Evolutionary conservation across 2,797 vertebrate genomes (phyloP), one percentile per base, ranked within the genome.

Genomic region (Parambassis ranga): DNA sequence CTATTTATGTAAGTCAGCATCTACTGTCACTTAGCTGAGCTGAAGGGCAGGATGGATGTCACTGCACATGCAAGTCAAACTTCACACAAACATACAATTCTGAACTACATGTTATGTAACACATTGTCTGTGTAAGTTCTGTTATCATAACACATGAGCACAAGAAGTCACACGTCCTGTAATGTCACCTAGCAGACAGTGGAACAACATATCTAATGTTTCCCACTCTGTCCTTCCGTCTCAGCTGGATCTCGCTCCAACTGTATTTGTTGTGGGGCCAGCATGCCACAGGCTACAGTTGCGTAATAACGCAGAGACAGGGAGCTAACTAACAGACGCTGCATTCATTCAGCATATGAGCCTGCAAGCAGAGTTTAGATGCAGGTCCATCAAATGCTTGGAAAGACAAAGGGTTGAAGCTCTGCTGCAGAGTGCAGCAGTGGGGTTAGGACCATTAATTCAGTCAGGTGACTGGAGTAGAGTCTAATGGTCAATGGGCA

Each of bases 381-480:
- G 52, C 6, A 30, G 39, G 41, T 47, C 11, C n/a, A 31, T 51
- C 44, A 36, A 44, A 44, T 32, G 30, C n/a, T 15, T 32, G 31
- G 33, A 33, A 41, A 47, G 1, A 11, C 19, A 69, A 57, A 46
- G 53, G 47, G 60, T 79, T 68, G 73, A 69, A 66, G 59, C 16
- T 43, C 15, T 27, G 51, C 67, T 49, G 65, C 42, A 36, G 55
- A 67, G 43, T 14, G 48, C 62, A 63, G 63, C 31, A n/a, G 16
- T 13, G 27, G 41, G 33, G 39, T 47, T 77, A 75, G 82, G 72
- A 72, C 38, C 56, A 49, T 75, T 71, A 73, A 79, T 36, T 30
- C 43, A 47, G 49, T 83, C 80, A 83, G 74, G 74, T 78, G 72
- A 80, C 79, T 18, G 35, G 32, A 53, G 55, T 23, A n/a, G 53